phyloP scores from a whole-genome alignment of 2,888 invertebrate species.

The Molorchus minor region DNA sequence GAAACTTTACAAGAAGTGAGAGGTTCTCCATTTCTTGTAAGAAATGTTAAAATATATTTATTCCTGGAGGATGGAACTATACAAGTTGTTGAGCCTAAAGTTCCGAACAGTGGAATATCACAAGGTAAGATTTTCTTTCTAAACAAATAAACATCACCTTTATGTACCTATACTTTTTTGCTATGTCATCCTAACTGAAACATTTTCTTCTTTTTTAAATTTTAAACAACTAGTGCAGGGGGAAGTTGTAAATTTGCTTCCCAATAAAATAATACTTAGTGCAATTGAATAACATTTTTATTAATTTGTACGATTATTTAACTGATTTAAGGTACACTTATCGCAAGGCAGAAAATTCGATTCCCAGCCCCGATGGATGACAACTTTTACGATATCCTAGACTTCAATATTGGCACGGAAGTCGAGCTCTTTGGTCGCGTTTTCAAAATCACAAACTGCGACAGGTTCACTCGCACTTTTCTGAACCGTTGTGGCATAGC shows the following conservation, averaged over 20 bases:
- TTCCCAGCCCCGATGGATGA: constrained; percentile 77
- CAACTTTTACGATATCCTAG: constrained; percentile 83
- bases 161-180: too few species aligned
- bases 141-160: too few species aligned
- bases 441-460: constrained; percentile 85
- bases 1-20: constrained; percentile 81
- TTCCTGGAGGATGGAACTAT: constrained; percentile 93
- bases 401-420: constrained; percentile 85
- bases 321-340: constrained; percentile 72
- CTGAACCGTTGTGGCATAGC: constrained; percentile 84
- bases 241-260: not conserved
- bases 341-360: constrained; percentile 83
- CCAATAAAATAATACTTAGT: not conserved
- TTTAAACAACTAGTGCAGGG: too few species aligned
- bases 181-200: too few species aligned
- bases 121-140: constrained; percentile 69
- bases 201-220: too few species aligned
- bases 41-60: constrained; percentile 85
- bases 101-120: constrained; percentile 84
- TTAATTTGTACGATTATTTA: not conserved
- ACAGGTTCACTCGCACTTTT: constrained; percentile 86
- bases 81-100: constrained; percentile 83
- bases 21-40: constrained; percentile 73
- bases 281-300: not conserved
- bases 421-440: constrained; percentile 83